Evolutionary conservation across 1,140 invertebrate genomes (phyloP).

Genomic region (Acyrthosiphon pisum): DNA sequence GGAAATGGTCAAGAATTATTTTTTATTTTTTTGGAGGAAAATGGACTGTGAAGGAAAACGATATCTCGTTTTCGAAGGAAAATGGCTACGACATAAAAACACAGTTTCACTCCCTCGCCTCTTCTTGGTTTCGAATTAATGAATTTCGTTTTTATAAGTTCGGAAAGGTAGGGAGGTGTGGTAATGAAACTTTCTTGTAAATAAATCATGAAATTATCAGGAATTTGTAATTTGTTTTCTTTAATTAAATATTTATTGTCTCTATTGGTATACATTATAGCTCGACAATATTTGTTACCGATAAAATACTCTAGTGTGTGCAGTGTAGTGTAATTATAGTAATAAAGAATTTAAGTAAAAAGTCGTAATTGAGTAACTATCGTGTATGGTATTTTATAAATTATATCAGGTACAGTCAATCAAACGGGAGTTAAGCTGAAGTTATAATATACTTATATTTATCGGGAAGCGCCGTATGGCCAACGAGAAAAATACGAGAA

Average conservation of each 20-base stretch:
- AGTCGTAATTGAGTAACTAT: neutral
- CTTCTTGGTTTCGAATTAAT: neutral
- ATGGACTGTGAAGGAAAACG: no score
- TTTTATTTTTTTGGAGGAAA: no score
- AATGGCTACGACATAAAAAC: no score
- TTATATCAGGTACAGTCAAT: neutral
- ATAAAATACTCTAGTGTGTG: neutral
- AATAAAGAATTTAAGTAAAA: neutral
- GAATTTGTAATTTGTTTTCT: neutral
- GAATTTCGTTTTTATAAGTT: neutral
- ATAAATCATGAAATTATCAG: neutral
- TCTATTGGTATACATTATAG: neutral
- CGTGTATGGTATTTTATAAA: neutral
- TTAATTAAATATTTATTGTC: neutral
- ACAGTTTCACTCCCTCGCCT: no score
- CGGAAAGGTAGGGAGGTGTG: no score
- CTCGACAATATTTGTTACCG: neutral
- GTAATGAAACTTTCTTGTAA: neutral
- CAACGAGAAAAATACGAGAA: neutral
- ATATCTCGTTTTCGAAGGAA: no score
- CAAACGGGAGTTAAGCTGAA: neutral
- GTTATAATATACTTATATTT: no score
- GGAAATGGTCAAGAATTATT: no score
- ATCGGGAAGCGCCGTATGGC: neutral
- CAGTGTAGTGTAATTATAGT: neutral